A percentile compares a stretch with the other conserved stretches of the same genome.
Conservation (phyloP, 2,888 invertebrate genomes). For the Icerya purchasi region DNA sequence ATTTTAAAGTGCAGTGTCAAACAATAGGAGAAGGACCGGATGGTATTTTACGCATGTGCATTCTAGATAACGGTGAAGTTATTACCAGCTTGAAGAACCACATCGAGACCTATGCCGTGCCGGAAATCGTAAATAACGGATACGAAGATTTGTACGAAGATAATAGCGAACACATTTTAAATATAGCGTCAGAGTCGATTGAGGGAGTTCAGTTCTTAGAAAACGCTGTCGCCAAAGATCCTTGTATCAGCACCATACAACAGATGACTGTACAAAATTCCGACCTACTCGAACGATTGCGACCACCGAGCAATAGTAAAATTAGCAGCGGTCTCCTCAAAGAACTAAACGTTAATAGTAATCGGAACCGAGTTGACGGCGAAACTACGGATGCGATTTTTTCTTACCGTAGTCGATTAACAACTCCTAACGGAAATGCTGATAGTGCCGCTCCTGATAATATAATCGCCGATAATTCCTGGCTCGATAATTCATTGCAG, state of each 20-base stretch:
- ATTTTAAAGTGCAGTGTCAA: conserved; percentile 14
- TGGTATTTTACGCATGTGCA: conserved; percentile 15
- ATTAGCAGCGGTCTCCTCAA: neutral
- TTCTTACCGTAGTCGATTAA: neutral
- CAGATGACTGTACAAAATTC: conserved; percentile 2
- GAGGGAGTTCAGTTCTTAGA: conserved; percentile 14
- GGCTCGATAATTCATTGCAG: neutral
- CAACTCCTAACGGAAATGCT: neutral
- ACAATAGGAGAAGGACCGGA: conserved; percentile 15
- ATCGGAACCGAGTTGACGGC: no score
- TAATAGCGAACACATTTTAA: conserved; percentile 13
- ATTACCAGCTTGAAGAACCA: conserved; percentile 13
- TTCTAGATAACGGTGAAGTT: conserved; percentile 16
- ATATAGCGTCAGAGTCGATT: conserved; percentile 15
- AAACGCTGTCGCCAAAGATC: conserved; percentile 12
- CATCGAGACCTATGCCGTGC: conserved; percentile 10
- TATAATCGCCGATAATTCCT: neutral
- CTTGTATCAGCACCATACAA: conserved; percentile 8
- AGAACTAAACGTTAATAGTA: neutral
- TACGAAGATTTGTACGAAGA: conserved; percentile 15
- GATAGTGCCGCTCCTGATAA: neutral
- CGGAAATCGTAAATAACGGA: conserved; percentile 14
- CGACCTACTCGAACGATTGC: neutral
- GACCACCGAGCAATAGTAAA: neutral
- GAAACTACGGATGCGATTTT: no score